A percentile compares a stretch with the other conserved stretches of the same genome.
phyloP scores from a whole-genome alignment of 2,113 vertebrate genomes.

The Chionis minor region DNA sequence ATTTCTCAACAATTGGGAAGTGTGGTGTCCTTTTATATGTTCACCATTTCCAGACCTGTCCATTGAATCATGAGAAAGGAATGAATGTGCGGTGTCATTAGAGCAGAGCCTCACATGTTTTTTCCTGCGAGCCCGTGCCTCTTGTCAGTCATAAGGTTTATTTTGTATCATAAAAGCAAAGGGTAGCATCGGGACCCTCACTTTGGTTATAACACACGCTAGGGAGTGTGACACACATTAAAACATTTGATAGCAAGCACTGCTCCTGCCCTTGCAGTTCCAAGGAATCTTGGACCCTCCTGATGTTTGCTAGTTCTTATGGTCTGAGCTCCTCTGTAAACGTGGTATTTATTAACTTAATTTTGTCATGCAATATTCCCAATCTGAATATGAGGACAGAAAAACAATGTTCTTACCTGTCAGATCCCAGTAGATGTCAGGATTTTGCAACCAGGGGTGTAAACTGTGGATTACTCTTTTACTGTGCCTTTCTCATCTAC shows the following conservation, averaged over 20 bases:
- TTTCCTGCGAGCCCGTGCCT: neutral
- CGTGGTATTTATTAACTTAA: neutral
- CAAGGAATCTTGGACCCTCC: neutral
- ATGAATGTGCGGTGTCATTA: neutral
- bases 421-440: neutral
- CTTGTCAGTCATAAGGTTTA: neutral
- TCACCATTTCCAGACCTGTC: neutral
- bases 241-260: neutral
- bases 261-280: neutral
- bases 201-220: neutral
- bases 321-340: neutral
- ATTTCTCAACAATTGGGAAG: conserved; percentile 12
- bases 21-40: neutral
- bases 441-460: neutral
- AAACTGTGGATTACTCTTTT: neutral
- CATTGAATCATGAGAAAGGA: neutral
- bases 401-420: neutral
- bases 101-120: neutral
- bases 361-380: neutral
- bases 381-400: neutral
- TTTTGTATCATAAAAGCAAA: neutral
- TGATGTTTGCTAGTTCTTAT: neutral
- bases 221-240: neutral
- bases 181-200: neutral
- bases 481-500: neutral